phyloP scores from a whole-genome alignment of 1,140 invertebrate genomes.

The Oedothorax gibbosus region DNA sequence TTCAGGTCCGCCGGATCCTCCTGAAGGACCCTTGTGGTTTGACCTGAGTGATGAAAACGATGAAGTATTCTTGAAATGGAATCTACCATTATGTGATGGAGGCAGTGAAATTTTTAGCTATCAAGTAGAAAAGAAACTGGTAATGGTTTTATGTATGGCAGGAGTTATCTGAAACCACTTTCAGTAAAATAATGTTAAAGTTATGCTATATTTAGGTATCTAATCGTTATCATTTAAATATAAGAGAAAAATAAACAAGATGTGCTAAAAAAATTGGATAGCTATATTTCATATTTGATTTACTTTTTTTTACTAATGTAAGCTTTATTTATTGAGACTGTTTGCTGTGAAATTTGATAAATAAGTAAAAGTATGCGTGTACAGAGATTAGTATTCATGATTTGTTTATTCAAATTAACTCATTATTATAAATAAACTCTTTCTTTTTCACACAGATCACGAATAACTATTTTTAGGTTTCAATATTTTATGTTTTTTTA shows the following conservation, averaged over 20 bases:
- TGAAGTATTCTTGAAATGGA: constrained; percentile 73
- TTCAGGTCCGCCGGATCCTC: constrained; percentile 47
- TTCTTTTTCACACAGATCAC: background rate
- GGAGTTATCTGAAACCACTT: background rate
- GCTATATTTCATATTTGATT: no score
- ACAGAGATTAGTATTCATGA: background rate
- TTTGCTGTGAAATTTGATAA: background rate
- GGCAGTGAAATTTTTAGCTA: constrained; percentile 83
- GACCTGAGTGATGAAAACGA: background rate
- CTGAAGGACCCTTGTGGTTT: background rate
- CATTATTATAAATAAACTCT: background rate
- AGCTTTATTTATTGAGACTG: background rate
- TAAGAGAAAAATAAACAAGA: no score
- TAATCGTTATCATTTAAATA: background rate
- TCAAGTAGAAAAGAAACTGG: constrained; percentile 82
- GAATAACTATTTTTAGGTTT: background rate
- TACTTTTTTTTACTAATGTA: background rate
- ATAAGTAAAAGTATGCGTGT: background rate
- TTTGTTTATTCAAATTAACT: background rate
- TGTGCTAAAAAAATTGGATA: no score
- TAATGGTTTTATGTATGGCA: constrained; percentile 43
- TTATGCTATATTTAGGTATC: background rate
- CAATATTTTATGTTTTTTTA: background rate
- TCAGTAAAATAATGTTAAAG: background rate
- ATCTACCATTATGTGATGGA: constrained; percentile 82